Base-by-base conservation (phyloP, 1,140 invertebrate genomes). In the Leptoteleia sp. region DNA sequence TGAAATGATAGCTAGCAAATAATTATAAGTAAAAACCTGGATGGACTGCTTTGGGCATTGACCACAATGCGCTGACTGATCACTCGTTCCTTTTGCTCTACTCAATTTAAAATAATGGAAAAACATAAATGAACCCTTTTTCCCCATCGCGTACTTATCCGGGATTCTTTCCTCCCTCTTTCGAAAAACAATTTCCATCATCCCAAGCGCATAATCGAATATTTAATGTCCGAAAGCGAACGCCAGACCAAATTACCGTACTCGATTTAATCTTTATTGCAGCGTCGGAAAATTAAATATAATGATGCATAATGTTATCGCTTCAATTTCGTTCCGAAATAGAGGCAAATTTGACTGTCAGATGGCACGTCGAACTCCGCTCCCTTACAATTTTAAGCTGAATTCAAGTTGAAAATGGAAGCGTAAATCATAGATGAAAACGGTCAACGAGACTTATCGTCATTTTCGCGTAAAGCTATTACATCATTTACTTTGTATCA, bases 401-500 rank as follows among this genome's bases (percentile, higher is more conserved):
- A 15, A 45, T 45, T 47, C 25, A 62, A 48, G 43, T 62, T 38
- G 57, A 50, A 50, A 50, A 50, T 31, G 45, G 45, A 15, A 25
- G 3, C 37, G 37, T 65, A 54, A 65, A 52, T 54, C 61, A 65
- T 33, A 42, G 3, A 25, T 16, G 33, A 54, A 35, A 52, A 42
- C 61, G 8, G 4, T 33, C 19, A 12, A 15, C 7, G 9, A 35
- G 16, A 48, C 35, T 42, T 37, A 37, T 54, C 62, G 29, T 54
- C 40, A 55, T 55, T 55, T 52, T 54, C 45, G 29, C 6, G 27
- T 11, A 15, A 22, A 42, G 17, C 35, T 29, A 65, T 25, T 52
- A 37, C 19, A 40, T 27, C 16, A 47, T 67, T 67, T 67, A 45
- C 47, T 54, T 65, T 19, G 37, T 17, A 65, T 43, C 16, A 22